Evolutionary conservation across 2,888 invertebrate genomes (phyloP).

Genomic region (Clunio marinus): DNA sequence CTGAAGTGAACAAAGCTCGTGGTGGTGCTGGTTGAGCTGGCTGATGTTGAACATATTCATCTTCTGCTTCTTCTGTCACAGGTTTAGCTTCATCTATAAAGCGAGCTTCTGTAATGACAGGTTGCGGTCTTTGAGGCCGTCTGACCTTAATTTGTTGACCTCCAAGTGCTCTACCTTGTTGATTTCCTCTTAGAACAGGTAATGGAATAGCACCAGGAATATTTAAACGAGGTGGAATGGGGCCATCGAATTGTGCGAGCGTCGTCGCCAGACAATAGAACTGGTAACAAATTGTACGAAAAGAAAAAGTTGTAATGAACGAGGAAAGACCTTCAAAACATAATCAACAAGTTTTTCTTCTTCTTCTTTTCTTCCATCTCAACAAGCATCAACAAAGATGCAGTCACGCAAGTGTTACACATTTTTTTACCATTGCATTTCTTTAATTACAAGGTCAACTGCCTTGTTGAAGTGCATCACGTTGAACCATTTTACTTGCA

Average conservation of each 20-base stretch:
- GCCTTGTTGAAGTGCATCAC: too few species aligned
- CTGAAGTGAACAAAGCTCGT: constrained; percentile 51
- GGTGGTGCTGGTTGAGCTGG: constrained; percentile 48
- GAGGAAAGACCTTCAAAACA: constrained; percentile 7
- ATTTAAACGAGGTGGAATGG: constrained; percentile 61
- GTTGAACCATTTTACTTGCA: too few species aligned
- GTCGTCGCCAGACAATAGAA: constrained; percentile 50
- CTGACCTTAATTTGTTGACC: constrained; percentile 50
- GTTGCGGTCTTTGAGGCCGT: constrained; percentile 54
- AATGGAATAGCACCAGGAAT: constrained; percentile 62
- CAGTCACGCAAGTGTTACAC: constrained; percentile 9
- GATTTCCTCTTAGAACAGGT: constrained; percentile 50
- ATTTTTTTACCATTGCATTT: too few species aligned
- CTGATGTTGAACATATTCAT: constrained; percentile 54
- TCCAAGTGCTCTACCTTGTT: constrained; percentile 43
- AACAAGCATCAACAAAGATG: too few species aligned
- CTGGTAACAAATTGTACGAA: too few species aligned
- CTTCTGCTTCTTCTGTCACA: constrained; percentile 65
- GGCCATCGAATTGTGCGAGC: constrained; percentile 54
- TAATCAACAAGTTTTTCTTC: not conserved
- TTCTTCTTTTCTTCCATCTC: not conserved
- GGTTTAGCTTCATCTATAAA: constrained; percentile 56
- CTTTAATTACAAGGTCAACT: too few species aligned
- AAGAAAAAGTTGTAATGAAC: not conserved
- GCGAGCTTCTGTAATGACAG: constrained; percentile 45